Percentiles rank a stretch among this genome's conserved stretches.
These are phyloP conservation scores for Tetragonisca angustula DNA, from an alignment of 2,888 invertebrate species.

Conservation along the genomic window DNA sequence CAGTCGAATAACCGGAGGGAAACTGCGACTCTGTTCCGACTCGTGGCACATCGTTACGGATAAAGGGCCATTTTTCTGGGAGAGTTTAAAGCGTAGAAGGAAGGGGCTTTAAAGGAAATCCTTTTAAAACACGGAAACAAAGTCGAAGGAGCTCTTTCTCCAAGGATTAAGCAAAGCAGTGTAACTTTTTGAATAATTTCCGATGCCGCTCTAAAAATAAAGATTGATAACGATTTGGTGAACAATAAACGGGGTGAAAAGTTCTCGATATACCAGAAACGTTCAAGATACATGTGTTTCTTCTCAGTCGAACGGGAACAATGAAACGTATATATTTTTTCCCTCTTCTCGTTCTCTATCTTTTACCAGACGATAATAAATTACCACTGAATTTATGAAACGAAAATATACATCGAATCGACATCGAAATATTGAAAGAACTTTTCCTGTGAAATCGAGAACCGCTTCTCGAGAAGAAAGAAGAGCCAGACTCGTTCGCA, in stretches of 20 bases:
- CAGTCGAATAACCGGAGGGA: neutral
- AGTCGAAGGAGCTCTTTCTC: neutral
- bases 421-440: neutral
- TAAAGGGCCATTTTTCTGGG: neutral
- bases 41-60: slow-evolving; percentile 6
- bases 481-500: too few species aligned
- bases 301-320: neutral
- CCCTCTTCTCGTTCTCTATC: neutral
- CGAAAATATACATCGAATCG: neutral
- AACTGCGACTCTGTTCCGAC: neutral
- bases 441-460: neutral
- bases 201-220: neutral
- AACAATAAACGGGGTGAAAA: neutral
- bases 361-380: neutral
- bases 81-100: neutral
- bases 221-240: neutral
- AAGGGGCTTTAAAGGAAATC: neutral
- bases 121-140: neutral
- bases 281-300: neutral
- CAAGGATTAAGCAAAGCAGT: neutral
- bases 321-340: neutral
- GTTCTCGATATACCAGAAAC: neutral
- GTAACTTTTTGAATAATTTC: neutral
- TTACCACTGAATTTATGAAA: too few species aligned
- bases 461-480: accelerated